A percentile compares a stretch with the other conserved stretches of the same genome.
phyloP scores from a whole-genome alignment of 2,797 vertebrate species.

The Mormyrus hasselquistii region DNA sequence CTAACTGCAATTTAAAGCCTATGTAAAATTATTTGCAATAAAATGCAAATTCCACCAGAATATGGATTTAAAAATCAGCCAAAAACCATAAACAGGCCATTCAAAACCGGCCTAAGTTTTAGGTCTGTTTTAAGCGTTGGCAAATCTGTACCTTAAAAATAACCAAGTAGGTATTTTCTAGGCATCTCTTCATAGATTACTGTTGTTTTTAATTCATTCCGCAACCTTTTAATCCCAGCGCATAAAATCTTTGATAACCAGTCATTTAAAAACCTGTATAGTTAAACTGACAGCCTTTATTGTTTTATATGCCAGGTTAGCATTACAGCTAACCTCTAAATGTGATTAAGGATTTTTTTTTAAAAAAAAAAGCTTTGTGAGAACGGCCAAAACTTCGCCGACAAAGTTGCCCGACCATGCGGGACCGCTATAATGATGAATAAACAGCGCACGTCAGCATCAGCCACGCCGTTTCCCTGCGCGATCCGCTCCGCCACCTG shows the following conservation, averaged over 20 bases:
- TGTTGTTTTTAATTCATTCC: background rate
- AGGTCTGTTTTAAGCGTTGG: constrained; percentile 32
- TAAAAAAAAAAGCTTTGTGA: background rate
- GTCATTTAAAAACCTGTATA: no score
- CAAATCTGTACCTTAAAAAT: background rate
- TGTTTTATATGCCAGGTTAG: background rate
- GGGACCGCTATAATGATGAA: background rate
- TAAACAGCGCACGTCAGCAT: background rate
- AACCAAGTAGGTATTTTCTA: background rate
- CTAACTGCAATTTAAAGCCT: background rate
- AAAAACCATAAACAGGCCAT: constrained; percentile 35
- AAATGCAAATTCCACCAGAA: constrained; percentile 31
- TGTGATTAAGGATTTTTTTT: background rate
- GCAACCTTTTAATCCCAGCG: background rate
- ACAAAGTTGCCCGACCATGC: background rate
- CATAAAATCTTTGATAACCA: background rate
- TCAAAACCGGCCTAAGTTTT: background rate
- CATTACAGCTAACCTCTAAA: background rate
- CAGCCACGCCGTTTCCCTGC: background rate
- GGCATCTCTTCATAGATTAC: background rate
- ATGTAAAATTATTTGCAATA: background rate
- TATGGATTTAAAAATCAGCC: constrained; percentile 21
- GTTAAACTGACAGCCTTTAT: background rate
- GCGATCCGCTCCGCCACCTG: background rate
- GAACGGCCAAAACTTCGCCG: background rate